These are phyloP conservation scores for Lepus timidus DNA, from an alignment of 2,113 vertebrate species.

Conservation along the genomic window DNA sequence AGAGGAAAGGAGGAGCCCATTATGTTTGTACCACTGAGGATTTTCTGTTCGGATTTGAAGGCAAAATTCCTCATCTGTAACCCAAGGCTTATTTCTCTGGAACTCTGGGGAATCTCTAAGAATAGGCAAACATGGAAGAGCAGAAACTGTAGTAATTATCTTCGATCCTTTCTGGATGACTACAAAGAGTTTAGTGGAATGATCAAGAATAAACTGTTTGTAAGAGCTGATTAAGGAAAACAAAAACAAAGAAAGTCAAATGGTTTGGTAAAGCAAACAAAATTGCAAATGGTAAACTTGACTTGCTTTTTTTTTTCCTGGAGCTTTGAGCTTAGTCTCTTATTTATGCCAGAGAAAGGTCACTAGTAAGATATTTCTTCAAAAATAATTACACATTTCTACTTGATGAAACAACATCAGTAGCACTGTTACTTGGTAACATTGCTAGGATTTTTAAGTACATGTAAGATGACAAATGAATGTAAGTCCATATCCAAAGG, in stretches of 20 bases:
- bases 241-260: not conserved
- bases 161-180: constrained; percentile 59
- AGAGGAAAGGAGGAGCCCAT: not conserved
- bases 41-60: not conserved
- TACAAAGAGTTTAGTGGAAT: constrained; percentile 14
- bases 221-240: constrained; percentile 5
- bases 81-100: not conserved
- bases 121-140: not conserved
- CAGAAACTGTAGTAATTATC: not conserved
- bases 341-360: constrained; percentile 21
- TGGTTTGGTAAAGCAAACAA: constrained; percentile 58
- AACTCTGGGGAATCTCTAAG: constrained; percentile 32
- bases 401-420: not conserved
- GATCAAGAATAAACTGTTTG: constrained; percentile 52
- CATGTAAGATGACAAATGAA: not conserved
- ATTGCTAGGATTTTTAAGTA: constrained; percentile 30
- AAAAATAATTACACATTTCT: not conserved
- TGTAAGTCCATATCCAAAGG: not conserved
- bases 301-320: not conserved
- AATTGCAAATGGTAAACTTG: constrained; percentile 9
- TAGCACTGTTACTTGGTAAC: not conserved
- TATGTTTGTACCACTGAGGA: not conserved
- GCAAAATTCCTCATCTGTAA: constrained; percentile 41
- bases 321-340: constrained; percentile 21
- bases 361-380: not conserved